Percentiles rank a stretch among this genome's conserved stretches.
Conservation (phyloP, 1,140 invertebrate species). For the Drepana arcuata region DNA sequence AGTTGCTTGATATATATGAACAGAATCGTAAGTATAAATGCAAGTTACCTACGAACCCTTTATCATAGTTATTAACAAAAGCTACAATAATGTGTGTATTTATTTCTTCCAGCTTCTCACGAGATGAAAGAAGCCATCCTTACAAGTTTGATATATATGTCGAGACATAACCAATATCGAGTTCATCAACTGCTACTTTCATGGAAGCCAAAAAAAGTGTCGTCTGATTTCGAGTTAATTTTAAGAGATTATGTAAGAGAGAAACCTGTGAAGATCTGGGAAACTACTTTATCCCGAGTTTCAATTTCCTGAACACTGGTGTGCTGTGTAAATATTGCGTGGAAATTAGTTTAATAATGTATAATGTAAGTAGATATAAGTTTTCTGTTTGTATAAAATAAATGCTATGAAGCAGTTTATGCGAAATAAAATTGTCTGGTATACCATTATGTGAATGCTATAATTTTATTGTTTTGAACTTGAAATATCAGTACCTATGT, state of each 20-base stretch:
- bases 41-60: not conserved
- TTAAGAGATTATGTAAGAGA: constrained; percentile 38
- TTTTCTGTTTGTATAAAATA: no score
- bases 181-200: constrained; percentile 27
- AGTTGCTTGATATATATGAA: constrained; percentile 40
- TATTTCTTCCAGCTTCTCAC: constrained; percentile 41
- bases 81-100: no score
- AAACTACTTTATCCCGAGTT: constrained; percentile 26
- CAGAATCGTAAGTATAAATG: constrained; percentile 35
- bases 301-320: no score
- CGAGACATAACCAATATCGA: constrained; percentile 37
- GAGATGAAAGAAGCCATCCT: constrained; percentile 51
- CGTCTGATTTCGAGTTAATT: constrained; percentile 32
- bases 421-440: no score
- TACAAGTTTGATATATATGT: constrained; percentile 49
- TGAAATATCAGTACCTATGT: no score
- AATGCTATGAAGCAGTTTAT: no score
- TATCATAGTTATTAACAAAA: no score
- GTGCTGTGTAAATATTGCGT: no score
- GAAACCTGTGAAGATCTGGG: constrained; percentile 42
- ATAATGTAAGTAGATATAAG: no score
- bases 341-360: no score
- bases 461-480: no score
- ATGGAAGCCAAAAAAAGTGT: constrained; percentile 40
- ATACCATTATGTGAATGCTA: no score